phyloP scores from a whole-genome alignment of 2,797 vertebrate species.

The Rallus crepitans region DNA sequence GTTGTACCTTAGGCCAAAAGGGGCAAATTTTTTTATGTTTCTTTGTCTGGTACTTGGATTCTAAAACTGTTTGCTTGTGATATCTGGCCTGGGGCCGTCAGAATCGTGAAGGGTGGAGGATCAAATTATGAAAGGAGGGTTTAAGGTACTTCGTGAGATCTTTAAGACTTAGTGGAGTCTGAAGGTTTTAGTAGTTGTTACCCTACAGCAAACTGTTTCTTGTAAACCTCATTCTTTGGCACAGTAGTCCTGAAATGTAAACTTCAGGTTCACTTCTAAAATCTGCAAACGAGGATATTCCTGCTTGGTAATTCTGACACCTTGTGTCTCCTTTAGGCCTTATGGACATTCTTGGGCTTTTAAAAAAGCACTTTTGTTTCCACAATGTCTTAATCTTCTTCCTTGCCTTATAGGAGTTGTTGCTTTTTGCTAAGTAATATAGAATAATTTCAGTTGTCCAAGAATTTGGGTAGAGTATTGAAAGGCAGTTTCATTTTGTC shows the following conservation, averaged over 20 bases:
- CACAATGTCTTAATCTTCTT: conserved; percentile 10
- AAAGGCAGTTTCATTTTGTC: neutral
- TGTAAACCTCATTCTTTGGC: neutral
- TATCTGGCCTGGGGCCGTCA: neutral
- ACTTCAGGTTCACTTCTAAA: neutral
- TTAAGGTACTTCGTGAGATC: conserved; percentile 9
- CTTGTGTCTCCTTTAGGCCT: conserved; percentile 31
- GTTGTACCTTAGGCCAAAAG: conserved; percentile 20
- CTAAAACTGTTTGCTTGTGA: neutral
- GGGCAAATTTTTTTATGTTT: neutral
- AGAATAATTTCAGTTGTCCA: neutral
- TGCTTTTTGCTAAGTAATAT: neutral
- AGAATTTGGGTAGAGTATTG: neutral
- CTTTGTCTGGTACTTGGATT: neutral
- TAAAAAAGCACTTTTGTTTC: neutral
- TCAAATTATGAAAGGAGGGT: neutral
- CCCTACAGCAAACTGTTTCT: neutral
- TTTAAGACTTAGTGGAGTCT: neutral
- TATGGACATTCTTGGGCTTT: neutral
- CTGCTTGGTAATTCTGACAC: neutral
- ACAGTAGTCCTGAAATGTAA: neutral
- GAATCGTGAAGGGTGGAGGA: neutral
- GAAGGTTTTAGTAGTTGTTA: neutral
- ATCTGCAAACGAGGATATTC: neutral
- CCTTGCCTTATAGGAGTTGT: conserved; percentile 26